Conservation (phyloP, 37 sponge, comb jelly and placozoan species). For the Crambe crambe region DNA sequence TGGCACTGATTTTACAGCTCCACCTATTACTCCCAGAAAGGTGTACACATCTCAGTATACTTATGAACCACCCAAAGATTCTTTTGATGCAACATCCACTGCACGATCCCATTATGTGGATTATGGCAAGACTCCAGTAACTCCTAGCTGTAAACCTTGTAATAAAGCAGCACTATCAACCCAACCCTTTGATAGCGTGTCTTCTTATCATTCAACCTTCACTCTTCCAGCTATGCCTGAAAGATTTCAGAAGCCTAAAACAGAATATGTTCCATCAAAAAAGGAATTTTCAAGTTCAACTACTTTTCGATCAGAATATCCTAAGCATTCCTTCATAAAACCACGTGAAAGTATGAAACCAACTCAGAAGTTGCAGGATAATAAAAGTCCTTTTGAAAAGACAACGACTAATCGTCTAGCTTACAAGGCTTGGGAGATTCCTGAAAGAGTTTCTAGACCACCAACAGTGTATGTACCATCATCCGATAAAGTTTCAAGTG, state of each 20-base stretch:
- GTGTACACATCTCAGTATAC: constrained; percentile 13
- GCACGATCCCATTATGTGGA: constrained; percentile 49
- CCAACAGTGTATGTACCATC: constrained; percentile 58
- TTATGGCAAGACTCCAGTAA: constrained; percentile 9
- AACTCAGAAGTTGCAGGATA: constrained; percentile 1
- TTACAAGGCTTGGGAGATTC: constrained; percentile 67
- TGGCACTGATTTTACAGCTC: constrained; percentile 44
- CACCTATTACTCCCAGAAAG: constrained; percentile 28
- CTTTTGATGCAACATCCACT: constrained; percentile 51
- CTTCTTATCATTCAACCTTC: constrained; percentile 43
- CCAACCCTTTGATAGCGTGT: constrained; percentile 64
- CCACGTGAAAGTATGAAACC: constrained; percentile 53
- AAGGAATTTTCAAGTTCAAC: constrained; percentile 32
- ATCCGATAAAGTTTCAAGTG: constrained; percentile 49
- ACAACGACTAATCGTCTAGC: constrained; percentile 15
- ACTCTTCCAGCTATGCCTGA: constrained; percentile 40
- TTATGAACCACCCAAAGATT: constrained; percentile 64
- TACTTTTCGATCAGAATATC: constrained; percentile 57
- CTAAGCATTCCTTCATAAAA: constrained; percentile 14
- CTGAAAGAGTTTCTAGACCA: constrained; percentile 39
- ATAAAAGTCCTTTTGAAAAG: constrained; percentile 56
- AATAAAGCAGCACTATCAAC: constrained; percentile 22
- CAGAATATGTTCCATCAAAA: constrained; percentile 50
- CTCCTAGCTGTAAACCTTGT: constrained; percentile 48
- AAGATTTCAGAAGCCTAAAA: constrained; percentile 20